A percentile compares a stretch with the other conserved stretches of the same genome.
These are phyloP conservation scores for Dermatemys mawii DNA, from an alignment of 2,113 vertebrate species.

Conservation along the genomic window DNA sequence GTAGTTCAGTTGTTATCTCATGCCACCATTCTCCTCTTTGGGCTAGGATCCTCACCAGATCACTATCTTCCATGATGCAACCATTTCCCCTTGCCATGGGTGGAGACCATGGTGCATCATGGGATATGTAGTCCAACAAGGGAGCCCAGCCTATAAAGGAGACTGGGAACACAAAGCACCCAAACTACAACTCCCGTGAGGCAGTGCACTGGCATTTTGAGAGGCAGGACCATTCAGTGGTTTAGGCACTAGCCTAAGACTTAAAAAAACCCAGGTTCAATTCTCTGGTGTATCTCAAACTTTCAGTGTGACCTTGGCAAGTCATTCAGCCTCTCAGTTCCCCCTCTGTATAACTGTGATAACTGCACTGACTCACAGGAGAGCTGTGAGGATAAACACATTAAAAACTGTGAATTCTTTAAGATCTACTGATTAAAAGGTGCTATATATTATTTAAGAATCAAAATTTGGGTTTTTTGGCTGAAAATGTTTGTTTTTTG, in stretches of 20 bases:
- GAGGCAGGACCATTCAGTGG: neutral
- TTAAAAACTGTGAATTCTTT: neutral
- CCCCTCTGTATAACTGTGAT: no score
- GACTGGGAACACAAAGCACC: neutral
- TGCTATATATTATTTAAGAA: neutral
- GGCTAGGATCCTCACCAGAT: neutral
- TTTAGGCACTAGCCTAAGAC: neutral
- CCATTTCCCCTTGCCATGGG: neutral
- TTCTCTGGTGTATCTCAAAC: neutral
- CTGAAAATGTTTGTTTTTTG: neutral
- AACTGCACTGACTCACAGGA: neutral
- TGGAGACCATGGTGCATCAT: neutral
- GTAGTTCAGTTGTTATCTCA: neutral
- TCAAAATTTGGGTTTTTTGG: neutral
- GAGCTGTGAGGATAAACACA: neutral
- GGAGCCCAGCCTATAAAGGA: neutral
- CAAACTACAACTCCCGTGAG: neutral
- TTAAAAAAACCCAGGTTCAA: neutral
- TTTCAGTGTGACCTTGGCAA: neutral
- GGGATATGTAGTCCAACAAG: neutral
- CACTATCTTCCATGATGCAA: neutral
- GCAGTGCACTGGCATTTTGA: neutral
- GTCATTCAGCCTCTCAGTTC: neutral
- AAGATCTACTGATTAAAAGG: neutral
- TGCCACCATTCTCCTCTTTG: neutral